Evolutionary conservation across 2,888 invertebrate species (phyloP).

Genomic region (Monoplex corrugatus): DNA sequence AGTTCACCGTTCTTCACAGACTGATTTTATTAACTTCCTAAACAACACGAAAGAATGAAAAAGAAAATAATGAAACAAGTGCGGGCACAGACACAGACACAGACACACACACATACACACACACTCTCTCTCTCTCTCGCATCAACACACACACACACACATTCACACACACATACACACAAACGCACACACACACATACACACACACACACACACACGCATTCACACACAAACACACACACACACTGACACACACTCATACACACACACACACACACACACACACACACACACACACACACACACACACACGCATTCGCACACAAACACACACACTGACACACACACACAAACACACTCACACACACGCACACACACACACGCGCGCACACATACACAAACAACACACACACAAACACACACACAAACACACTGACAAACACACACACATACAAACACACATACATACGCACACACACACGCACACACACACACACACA

Average conservation of each 20-base stretch:
- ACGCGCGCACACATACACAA: neutral
- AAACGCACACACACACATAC: constrained; percentile 18
- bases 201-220: neutral
- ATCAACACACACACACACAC: constrained; percentile 27
- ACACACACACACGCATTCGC: neutral
- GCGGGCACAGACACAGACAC: no score
- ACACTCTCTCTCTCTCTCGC: neutral
- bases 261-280: constrained; percentile 13
- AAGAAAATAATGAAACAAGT: no score
- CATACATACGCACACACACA: no score
- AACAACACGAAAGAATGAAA: no score
- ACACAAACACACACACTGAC: neutral
- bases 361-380: constrained; percentile 15
- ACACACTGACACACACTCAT: neutral
- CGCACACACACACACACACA: no score
- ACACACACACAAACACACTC: constrained; percentile 17
- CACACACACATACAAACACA: no score
- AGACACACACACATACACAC: constrained; percentile 17
- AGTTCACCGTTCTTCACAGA: no score
- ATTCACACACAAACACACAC: neutral
- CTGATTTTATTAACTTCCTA: no score
- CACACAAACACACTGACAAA: no score
- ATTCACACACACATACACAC: constrained; percentile 29
- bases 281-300: neutral
- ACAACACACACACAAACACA: neutral